Percentiles rank a stretch among this genome's conserved stretches.
These are phyloP conservation scores for Spongilla lacustris DNA, from an alignment of 37 sponge, comb jelly and placozoan genomes.

Conservation along the genomic window DNA sequence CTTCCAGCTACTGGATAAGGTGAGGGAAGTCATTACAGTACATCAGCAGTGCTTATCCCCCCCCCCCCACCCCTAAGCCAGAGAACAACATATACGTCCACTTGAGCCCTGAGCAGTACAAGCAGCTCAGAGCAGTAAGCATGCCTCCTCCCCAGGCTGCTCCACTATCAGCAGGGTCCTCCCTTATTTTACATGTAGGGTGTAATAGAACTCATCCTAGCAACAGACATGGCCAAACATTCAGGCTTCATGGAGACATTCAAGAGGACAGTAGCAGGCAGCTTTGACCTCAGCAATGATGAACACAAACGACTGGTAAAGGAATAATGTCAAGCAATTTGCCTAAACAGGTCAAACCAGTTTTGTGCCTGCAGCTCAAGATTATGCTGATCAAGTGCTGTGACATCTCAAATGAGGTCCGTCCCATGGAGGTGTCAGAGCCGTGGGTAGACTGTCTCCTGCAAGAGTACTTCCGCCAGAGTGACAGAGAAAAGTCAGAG, in stretches of 20 bases:
- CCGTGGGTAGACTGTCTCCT: conserved; percentile 93
- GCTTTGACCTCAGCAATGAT: conserved; percentile 39
- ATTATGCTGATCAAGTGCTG: conserved; percentile 85
- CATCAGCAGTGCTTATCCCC: neutral
- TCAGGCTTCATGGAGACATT: conserved; percentile 64
- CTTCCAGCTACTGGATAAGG: conserved; percentile 78
- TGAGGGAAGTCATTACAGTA: neutral
- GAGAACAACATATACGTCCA: conserved; percentile 76
- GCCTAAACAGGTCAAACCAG: neutral
- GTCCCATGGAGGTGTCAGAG: conserved; percentile 82
- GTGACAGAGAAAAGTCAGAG: conserved; percentile 84
- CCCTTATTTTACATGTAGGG: conserved; percentile 36
- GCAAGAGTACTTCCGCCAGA: conserved; percentile 87
- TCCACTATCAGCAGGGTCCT: neutral
- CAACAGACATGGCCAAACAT: conserved; percentile 88
- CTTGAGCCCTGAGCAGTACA: conserved; percentile 40
- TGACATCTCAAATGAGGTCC: conserved; percentile 89
- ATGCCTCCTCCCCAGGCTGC: neutral
- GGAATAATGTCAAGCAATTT: neutral
- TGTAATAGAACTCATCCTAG: conserved; percentile 83
- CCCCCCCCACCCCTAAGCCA: conserved; percentile 17
- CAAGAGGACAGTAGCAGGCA: neutral
- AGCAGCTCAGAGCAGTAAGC: conserved; percentile 61
- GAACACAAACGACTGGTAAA: conserved; percentile 55
- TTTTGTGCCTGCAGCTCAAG: conserved; percentile 50